Evolutionary conservation across 2,113 vertebrate genomes (phyloP), one percentile per base, ranked within the genome.

Genomic region (Bagarius yarrelli): DNA sequence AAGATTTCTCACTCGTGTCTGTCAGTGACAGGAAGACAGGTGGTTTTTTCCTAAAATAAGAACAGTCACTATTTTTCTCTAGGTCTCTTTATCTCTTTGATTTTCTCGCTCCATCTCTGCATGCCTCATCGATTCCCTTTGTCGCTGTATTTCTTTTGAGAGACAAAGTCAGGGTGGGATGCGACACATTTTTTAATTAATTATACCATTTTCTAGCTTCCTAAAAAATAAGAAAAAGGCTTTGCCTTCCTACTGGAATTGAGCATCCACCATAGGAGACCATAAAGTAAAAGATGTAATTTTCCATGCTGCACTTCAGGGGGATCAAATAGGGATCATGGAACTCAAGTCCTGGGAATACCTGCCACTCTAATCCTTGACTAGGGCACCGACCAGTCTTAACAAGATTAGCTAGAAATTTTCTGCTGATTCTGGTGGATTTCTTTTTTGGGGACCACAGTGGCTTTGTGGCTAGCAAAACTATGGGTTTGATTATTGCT

Each of bases 11-110:
- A 69, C 53, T 27, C 60, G 5, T 76, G 60, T 83, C 67, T 72
- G 44, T 50, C 60, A 74, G 73, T 78, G 83, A 81, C 83, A 83
- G 50, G 56, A 83, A 83, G 83, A 81, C 63, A 72, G 83, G 76
- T 47, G 71, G 79, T 56, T 83, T 87, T 81, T 53, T 83, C 30
- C n/a, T 8, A 34, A 81, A 36, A 80, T 83, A 83, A 76, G 66
- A 84, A 85, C 78, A 80, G 34, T 76, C 34, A 9, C 75, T 78
- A 80, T 81, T 81, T 83, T 81, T 87, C 78, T 56, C 64, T 5
- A 25, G 55, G 60, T 44, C 72, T 74, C 67, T 76, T 59, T 50
- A 44, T 53, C 60, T 30, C 60, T 78, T 59, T 71, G 15, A 15
- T 56, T 34, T 78, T 69, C 52, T 79, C 16, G 30, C 61, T 75